phyloP scores from a whole-genome alignment of 2,888 invertebrate species.

The Erebia palarica region DNA sequence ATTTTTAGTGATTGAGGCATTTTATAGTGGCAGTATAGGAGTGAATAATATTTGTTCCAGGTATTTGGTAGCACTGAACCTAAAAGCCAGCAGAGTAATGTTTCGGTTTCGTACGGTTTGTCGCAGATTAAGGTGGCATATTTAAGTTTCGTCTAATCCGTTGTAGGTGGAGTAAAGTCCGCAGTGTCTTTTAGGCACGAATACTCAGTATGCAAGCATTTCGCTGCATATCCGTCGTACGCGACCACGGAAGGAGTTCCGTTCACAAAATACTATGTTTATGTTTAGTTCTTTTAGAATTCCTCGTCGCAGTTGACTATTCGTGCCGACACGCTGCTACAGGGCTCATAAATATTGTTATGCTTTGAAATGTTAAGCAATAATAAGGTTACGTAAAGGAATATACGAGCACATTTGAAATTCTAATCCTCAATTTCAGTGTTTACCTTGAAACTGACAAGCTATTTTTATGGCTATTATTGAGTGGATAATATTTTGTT shows the following conservation, averaged over 20 bases:
- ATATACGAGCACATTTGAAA: slow-evolving; percentile 20
- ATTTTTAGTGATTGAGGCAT: slow-evolving; percentile 44
- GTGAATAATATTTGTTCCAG: slow-evolving; percentile 24
- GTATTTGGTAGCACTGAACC: slow-evolving; percentile 45
- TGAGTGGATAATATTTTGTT: not conserved
- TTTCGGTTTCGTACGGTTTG: slow-evolving; percentile 62
- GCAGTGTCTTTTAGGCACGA: slow-evolving; percentile 81
- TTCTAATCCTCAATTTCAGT: slow-evolving; percentile 12
- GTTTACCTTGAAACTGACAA: slow-evolving; percentile 8
- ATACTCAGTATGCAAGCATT: slow-evolving; percentile 82
- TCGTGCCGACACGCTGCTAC: slow-evolving; percentile 72
- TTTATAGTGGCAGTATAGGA: not conserved
- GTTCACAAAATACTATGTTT: slow-evolving; percentile 80
- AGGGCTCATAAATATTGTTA: slow-evolving; percentile 63
- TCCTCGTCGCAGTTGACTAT: slow-evolving; percentile 74
- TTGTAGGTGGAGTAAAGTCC: slow-evolving; percentile 77
- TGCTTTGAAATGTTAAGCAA: slow-evolving; percentile 40
- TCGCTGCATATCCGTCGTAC: slow-evolving; percentile 80
- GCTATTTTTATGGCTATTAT: not conserved
- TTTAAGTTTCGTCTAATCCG: slow-evolving; percentile 78
- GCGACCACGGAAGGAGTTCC: slow-evolving; percentile 78
- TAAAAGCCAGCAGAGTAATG: slow-evolving; percentile 61
- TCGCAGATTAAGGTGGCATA: slow-evolving; percentile 75
- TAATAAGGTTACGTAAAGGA: slow-evolving; percentile 19
- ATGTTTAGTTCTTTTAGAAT: slow-evolving; percentile 78